Percentiles rank a stretch among this genome's conserved stretches.
Evolutionary conservation across 2,113 vertebrate genomes (phyloP).

Genomic region (Kobus ellipsiprymnus): DNA sequence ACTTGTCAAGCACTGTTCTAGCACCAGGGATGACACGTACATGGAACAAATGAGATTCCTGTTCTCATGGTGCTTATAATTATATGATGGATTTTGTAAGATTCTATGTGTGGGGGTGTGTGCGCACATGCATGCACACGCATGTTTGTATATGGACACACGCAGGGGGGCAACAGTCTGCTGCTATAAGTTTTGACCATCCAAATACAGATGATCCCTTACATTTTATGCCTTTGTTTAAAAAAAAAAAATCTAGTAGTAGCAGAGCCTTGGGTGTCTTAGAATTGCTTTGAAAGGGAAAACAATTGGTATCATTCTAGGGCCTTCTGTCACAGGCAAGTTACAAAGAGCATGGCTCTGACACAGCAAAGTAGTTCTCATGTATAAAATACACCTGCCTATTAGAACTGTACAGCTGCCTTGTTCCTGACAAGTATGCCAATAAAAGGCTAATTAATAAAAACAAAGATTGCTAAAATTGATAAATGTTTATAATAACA

Average conservation of each 20-base stretch:
- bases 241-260: background rate
- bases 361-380: background rate
- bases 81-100: background rate
- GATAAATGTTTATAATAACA: constrained; percentile 32
- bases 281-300: background rate
- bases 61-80: background rate
- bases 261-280: background rate
- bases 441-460: constrained; percentile 32
- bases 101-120: background rate
- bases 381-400: constrained; percentile 49
- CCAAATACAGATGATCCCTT: background rate
- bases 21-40: background rate
- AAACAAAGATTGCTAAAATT: constrained; percentile 51
- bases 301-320: background rate
- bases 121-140: fast-evolving
- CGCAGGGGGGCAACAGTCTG: background rate
- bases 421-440: constrained; percentile 42
- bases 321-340: background rate
- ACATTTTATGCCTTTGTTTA: background rate
- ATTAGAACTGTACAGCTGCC: background rate
- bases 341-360: background rate
- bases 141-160: too few relatives aligned
- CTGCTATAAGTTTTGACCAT: background rate
- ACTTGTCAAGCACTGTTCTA: background rate
- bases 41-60: background rate